These are phyloP conservation scores for Anthoptus insignis DNA, from an alignment of 2,888 invertebrate genomes.

Conservation along the genomic window DNA sequence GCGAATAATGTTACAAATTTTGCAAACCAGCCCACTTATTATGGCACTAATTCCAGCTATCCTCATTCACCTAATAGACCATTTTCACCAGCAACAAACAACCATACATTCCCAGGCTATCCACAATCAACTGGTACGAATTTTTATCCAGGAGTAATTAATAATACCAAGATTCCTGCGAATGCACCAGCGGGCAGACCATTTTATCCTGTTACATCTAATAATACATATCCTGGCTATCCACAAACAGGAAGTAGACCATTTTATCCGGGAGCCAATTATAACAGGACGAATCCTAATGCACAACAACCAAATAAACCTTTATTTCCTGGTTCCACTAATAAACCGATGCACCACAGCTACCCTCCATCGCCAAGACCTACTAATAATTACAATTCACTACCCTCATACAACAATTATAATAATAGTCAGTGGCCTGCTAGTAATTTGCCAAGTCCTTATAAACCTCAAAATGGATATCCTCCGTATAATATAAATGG, in stretches of 20 bases:
- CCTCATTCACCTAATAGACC: not conserved
- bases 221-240: not conserved
- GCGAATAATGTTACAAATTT: too few relatives aligned
- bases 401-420: not conserved
- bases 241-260: conserved; percentile 9
- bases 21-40: too few relatives aligned
- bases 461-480: conserved; percentile 13
- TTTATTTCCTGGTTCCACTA: not conserved
- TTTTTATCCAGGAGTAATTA: not conserved
- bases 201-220: not conserved
- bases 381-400: conserved; percentile 7
- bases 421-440: conserved; percentile 4
- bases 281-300: not conserved
- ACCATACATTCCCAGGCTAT: conserved; percentile 7
- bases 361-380: conserved; percentile 10
- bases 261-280: not conserved
- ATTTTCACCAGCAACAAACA: not conserved
- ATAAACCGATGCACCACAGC: conserved; percentile 5
- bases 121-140: conserved; percentile 14
- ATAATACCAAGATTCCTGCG: not conserved
- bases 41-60: not conserved
- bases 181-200: conserved; percentile 1
- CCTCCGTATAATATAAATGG: conserved; percentile 15
- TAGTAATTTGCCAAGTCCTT: conserved; percentile 9
- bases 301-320: conserved; percentile 4